Evolutionary conservation across 1,140 invertebrate species (phyloP).

Genomic region (Drosophila chauvacae): DNA sequence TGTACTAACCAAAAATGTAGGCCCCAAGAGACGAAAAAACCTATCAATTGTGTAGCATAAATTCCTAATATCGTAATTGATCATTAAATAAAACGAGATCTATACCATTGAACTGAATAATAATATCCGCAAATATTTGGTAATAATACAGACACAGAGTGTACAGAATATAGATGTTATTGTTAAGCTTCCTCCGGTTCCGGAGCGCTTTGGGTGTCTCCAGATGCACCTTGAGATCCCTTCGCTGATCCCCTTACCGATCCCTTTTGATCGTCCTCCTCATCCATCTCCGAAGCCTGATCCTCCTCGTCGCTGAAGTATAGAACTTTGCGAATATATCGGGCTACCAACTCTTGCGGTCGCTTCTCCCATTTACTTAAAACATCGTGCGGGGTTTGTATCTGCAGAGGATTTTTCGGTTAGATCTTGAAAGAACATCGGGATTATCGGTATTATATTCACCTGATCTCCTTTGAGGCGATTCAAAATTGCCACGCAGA

Average conservation of each 20-base stretch:
- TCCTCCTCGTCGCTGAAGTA: constrained; percentile 17
- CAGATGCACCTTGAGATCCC: background rate
- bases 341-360: constrained; percentile 34
- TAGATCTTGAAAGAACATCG: background rate
- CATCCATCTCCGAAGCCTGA: constrained; percentile 1
- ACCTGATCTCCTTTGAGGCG: constrained; percentile 95
- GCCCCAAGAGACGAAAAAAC: constrained; percentile 22
- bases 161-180: background rate
- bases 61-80: constrained; percentile 55
- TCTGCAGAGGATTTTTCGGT: constrained; percentile 8
- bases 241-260: background rate
- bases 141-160: background rate
- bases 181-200: background rate
- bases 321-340: constrained; percentile 49
- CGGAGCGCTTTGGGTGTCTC: constrained; percentile 12
- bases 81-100: constrained; percentile 40
- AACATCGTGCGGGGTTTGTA: background rate
- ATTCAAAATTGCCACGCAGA: constrained; percentile 96
- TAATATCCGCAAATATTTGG: background rate
- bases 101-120: constrained; percentile 39
- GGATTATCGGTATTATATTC: background rate
- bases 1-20: constrained; percentile 48
- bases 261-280: background rate
- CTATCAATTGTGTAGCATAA: constrained; percentile 63
- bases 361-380: constrained; percentile 40